Evolutionary conservation across 2,797 vertebrate species (phyloP), one percentile per base, ranked within the genome.

Genomic region (Epinephelus malabaricus): DNA sequence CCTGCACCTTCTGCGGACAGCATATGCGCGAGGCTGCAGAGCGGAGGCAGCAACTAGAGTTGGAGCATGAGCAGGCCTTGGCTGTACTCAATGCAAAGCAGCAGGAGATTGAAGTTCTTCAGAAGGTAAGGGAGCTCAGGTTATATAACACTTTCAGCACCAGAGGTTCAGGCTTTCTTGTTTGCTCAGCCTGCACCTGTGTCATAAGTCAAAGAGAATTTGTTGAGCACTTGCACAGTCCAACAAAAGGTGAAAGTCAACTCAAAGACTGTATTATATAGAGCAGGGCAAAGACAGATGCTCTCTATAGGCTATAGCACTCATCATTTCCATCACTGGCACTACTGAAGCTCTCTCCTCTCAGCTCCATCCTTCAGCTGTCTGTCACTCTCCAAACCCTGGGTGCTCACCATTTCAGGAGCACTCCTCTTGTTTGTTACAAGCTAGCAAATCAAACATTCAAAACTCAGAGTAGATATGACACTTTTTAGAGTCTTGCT

Each of bases 1-100:
- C 80, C 73, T 76, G 73, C 84, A 73, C 77, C 80, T 82, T 86
- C 86, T 83, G 85, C 30, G 85, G 92, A 86, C 95, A 99, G 98
- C 98, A 99, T 96, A 99, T 99, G 98, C 97, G 98, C 62, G 98
- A 99, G 97, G 97, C 98, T 94, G 98, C 98, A 53, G 98, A 98
- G 81, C 95, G 98, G 96, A 95, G 98, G 97, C 98, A 99, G 96
- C 98, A 98, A 95, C 96, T 99, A 96, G 97, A 99, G 93, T 87
- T 98, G 95, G 98, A 99, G 97, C 98, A 99, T 98, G 98, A 98
- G 93, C 97, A 99, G 92, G 98, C 98, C 93, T 95, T 99, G 98
- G 98, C 97, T 84, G 96, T 97, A 70, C 98, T 99, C 96, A 97
- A 95, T 92, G 97, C 98, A 94, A 99, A 99, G 93, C 98, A 99